phyloP scores from a whole-genome alignment of 2,888 invertebrate genomes.

The Drosophila yooni region DNA sequence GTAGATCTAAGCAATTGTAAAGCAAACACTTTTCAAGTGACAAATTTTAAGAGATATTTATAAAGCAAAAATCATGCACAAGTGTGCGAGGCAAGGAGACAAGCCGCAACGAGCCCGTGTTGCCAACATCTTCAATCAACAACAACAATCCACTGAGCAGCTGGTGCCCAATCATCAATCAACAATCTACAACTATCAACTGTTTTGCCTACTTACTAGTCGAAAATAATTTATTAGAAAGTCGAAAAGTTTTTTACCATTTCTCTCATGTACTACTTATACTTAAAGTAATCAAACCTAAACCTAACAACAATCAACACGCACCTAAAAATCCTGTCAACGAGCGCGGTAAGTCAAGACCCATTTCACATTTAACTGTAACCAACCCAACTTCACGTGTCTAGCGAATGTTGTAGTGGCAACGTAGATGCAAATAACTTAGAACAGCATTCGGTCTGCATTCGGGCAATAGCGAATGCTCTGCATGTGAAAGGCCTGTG shows the following conservation, averaged over 20 bases:
- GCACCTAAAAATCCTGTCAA: constrained; percentile 62
- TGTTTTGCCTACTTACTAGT: constrained; percentile 22
- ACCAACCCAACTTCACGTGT: constrained; percentile 37
- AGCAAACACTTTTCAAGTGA: constrained; percentile 75
- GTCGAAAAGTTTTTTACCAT: constrained; percentile 30
- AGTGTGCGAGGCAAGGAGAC: constrained; percentile 59
- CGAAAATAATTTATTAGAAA: constrained; percentile 41
- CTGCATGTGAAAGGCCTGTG: constrained; percentile 57
- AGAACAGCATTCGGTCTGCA: constrained; percentile 53
- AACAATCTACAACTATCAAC: constrained; percentile 53
- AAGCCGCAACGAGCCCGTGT: constrained; percentile 24
- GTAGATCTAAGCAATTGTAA: constrained; percentile 58
- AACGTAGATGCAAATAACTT: constrained; percentile 46
- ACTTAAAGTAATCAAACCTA: constrained; percentile 38
- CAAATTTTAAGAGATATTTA: constrained; percentile 4
- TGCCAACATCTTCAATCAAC: constrained; percentile 66
- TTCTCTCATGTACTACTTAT: constrained; percentile 31
- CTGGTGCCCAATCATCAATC: constrained; percentile 62
- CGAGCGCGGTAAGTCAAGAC: constrained; percentile 73
- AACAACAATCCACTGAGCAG: constrained; percentile 39
- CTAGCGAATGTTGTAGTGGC: constrained; percentile 60
- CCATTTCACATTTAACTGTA: constrained; percentile 61
- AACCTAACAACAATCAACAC: constrained; percentile 65
- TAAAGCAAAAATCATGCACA: constrained; percentile 48
- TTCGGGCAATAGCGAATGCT: constrained; percentile 25